Evolutionary conservation across 2,888 invertebrate genomes (phyloP), one percentile per base, ranked within the genome.

Genomic region (Lucinisca nassula): DNA sequence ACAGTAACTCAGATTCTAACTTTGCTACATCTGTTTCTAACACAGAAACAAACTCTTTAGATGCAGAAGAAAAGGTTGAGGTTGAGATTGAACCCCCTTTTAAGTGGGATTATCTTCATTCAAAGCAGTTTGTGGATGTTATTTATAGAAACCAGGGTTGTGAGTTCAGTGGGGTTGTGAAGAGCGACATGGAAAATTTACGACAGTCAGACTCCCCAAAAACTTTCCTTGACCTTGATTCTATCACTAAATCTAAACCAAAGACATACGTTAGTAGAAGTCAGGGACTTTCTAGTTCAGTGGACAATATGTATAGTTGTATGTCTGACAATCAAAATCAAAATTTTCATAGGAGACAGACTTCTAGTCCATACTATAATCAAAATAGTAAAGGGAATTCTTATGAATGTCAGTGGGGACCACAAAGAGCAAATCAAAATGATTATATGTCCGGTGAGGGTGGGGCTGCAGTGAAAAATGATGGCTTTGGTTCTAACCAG

Each of bases 71-170:
- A 21, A 35, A 35, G 10, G 32, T 67, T 6, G 67, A 67, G 12
- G 10, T 75, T 30, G 82, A 85, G 17, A 75, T 67, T 51, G 90
- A 85, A n/a, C 73, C 77, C 37, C 49, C 82, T 1, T 82, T 75
- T 32, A 82, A 90, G 70, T 90, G 90, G 90, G 90, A 90, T 51
- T 90, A 87, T 38, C 77, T 90, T 21, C 90, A 90, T 45, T 90
- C 90, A 30, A 90, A 90, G 51, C 90, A 90, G 78, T 90, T 87
- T 73, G 85, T 90, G 37, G 90, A 90, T 70, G 87, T 85, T 76
- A 88, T 90, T 37, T 90, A 90, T 38, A 79, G 79, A 24, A 75
- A 79, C 55, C 84, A 85, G 40, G 84, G 90, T 38, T 90, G 90
- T 84, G 90, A 87, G 67, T 74, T 74, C 49, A 74, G 40, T 74